These are phyloP conservation scores for Xestoiulus laeticollis DNA, from an alignment of 2,888 invertebrate species.

Conservation along the genomic window DNA sequence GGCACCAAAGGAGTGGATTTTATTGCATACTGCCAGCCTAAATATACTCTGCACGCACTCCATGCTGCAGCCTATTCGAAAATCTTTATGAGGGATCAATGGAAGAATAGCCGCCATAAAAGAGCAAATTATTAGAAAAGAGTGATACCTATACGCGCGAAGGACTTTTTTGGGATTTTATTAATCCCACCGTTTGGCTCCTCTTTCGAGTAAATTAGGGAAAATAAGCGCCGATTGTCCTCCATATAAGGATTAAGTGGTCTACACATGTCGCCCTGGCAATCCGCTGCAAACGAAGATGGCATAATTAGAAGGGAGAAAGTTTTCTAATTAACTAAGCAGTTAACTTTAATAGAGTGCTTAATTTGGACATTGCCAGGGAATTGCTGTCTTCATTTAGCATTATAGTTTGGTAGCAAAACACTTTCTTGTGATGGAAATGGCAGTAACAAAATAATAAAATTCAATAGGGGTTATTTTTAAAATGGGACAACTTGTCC, in stretches of 20 bases:
- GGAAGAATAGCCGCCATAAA: slow-evolving; percentile 15
- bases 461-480: no score
- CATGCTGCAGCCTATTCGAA: not conserved
- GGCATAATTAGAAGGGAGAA: not conserved
- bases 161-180: not conserved
- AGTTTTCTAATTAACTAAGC: slow-evolving; percentile 5
- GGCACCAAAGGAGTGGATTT: slow-evolving; percentile 29
- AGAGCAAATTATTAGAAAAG: not conserved
- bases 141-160: not conserved
- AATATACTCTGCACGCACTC: not conserved
- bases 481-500: no score
- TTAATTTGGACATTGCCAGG: not conserved
- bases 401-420: not conserved
- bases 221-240: not conserved
- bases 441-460: no score
- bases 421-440: no score
- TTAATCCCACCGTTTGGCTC: not conserved
- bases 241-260: not conserved
- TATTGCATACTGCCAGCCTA: not conserved
- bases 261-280: not conserved
- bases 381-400: not conserved
- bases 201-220: not conserved
- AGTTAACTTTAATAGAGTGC: not conserved
- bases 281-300: not conserved
- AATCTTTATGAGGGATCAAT: slow-evolving; percentile 23